Evolutionary conservation across 1,140 invertebrate species (phyloP).

Genomic region (Arctopsyche grandis): DNA sequence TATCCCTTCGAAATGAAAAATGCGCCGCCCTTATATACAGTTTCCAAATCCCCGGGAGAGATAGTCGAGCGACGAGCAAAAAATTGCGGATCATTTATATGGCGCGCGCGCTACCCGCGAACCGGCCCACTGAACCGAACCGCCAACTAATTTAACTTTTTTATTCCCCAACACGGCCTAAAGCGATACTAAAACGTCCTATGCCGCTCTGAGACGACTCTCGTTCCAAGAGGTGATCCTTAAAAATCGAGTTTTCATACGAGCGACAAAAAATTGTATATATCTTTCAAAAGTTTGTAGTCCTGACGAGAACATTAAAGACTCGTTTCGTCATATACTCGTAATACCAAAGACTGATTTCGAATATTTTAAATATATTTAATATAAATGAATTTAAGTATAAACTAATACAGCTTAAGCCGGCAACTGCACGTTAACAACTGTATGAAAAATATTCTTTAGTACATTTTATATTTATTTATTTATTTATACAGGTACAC

Average conservation of each 20-base stretch:
- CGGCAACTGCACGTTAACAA: too few relatives aligned
- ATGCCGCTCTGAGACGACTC: not conserved
- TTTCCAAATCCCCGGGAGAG: constrained; percentile 12
- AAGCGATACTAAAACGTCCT: constrained; percentile 3
- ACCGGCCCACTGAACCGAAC: constrained; percentile 43
- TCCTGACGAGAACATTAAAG: too few relatives aligned
- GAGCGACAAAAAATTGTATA: not conserved
- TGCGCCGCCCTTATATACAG: constrained; percentile 11
- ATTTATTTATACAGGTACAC: too few relatives aligned
- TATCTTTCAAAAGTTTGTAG: too few relatives aligned
- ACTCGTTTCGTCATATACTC: too few relatives aligned
- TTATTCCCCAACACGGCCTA: constrained; percentile 33
- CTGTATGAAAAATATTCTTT: too few relatives aligned
- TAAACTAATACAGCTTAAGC: too few relatives aligned
- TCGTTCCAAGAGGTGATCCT: not conserved
- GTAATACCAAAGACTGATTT: too few relatives aligned
- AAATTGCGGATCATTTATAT: constrained; percentile 46
- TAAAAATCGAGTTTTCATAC: constrained; percentile 8
- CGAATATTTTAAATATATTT: too few relatives aligned
- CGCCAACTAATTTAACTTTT: constrained; percentile 51
- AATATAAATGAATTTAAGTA: too few relatives aligned
- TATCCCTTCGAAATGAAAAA: constrained; percentile 27
- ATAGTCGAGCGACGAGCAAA: constrained; percentile 29
- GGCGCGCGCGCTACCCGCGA: constrained; percentile 18
- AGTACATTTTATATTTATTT: too few relatives aligned